Percentiles rank a stretch among this genome's conserved stretches.
Conservation (phyloP, 2,797 vertebrate genomes). For the Scolopax bukidnonensis region DNA sequence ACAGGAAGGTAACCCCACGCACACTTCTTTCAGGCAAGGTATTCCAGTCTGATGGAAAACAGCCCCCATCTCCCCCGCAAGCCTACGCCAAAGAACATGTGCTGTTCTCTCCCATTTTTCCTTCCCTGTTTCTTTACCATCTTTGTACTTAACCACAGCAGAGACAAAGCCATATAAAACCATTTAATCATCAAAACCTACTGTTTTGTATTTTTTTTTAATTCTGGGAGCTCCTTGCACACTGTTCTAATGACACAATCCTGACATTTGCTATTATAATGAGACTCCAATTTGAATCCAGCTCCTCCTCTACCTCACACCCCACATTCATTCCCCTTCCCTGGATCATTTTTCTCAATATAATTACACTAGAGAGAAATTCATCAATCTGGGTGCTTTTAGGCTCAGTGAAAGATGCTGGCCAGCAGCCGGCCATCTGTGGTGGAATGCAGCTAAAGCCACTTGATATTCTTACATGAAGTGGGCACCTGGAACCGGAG, state of each 20-base stretch:
- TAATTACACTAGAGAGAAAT: neutral
- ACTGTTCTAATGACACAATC: neutral
- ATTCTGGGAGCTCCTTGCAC: neutral
- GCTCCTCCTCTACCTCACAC: neutral
- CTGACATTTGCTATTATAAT: neutral
- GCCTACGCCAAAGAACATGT: neutral
- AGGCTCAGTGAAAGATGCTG: neutral
- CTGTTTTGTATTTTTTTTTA: neutral
- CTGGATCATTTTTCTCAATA: neutral
- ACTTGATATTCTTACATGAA: neutral
- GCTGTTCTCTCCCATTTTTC: neutral
- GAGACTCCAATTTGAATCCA: neutral
- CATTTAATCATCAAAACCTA: neutral
- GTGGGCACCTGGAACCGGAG: conserved; percentile 17
- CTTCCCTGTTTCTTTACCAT: neutral
- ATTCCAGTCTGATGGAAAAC: neutral
- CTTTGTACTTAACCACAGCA: neutral
- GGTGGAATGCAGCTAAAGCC: neutral
- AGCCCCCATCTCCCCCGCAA: neutral
- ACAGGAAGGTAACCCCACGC: fast-evolving
- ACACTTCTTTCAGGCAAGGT: neutral
- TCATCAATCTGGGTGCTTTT: neutral
- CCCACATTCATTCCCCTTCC: neutral
- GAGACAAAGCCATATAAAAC: neutral
- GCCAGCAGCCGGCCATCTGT: neutral